A percentile compares a stretch with the other conserved stretches of the same genome.
Conservation (phyloP, 2,797 vertebrate species). For the Enteromius treurensis region DNA sequence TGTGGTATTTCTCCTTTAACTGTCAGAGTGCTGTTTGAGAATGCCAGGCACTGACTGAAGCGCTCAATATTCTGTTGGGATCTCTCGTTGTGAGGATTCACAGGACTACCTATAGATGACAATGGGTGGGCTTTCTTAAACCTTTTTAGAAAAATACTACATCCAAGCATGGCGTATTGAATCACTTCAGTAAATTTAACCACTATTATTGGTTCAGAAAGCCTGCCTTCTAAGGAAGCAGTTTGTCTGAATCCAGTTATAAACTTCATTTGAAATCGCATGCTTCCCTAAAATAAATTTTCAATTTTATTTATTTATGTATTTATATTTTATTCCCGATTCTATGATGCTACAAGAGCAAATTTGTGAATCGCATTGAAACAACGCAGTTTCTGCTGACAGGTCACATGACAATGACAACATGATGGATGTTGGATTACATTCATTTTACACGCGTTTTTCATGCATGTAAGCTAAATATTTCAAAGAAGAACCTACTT, state of each 20-base stretch:
- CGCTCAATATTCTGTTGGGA: not conserved
- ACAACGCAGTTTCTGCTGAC: not conserved
- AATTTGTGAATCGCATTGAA: not conserved
- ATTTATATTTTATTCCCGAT: not conserved
- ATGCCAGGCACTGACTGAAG: constrained; percentile 20
- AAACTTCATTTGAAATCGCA: not conserved
- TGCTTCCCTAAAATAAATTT: not conserved
- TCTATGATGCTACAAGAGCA: not conserved
- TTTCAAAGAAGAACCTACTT: not conserved
- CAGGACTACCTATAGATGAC: not conserved
- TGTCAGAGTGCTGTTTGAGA: constrained; percentile 1
- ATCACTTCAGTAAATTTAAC: not conserved
- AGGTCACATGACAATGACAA: not conserved
- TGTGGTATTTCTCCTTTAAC: not conserved
- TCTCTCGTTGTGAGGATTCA: not conserved
- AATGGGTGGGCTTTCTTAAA: constrained; percentile 17
- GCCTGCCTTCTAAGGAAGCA: not conserved
- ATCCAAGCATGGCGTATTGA: not conserved
- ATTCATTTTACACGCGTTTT: not conserved
- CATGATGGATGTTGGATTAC: not conserved
- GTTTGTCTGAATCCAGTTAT: not conserved
- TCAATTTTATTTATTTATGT: too few species aligned
- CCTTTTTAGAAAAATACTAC: not conserved
- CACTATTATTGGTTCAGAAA: not conserved
- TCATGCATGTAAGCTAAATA: not conserved